phyloP scores from a whole-genome alignment of 2,113 vertebrate species.

The Chionomys nivalis region DNA sequence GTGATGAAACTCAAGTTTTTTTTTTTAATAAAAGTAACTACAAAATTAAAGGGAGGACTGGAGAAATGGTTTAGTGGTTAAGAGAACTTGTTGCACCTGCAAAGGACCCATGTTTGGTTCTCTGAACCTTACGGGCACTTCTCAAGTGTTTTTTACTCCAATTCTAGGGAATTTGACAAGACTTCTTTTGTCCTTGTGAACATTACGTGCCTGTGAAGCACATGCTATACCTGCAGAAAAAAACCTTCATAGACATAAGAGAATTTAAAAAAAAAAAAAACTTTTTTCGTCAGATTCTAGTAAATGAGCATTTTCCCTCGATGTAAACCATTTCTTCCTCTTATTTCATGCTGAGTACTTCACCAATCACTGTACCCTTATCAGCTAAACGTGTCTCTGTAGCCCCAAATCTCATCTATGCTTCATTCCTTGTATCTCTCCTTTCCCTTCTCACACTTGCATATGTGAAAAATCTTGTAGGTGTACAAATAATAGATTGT shows the following conservation, averaged over 20 bases:
- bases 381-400: not conserved
- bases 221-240: not conserved
- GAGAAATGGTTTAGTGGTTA: not conserved
- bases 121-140: not conserved
- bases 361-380: not conserved
- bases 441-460: not conserved
- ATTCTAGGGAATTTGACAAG: not conserved
- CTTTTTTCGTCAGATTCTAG: not conserved
- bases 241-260: not conserved
- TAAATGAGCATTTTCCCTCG: not conserved
- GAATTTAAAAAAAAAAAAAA: not conserved
- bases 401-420: no score
- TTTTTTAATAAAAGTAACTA: not conserved
- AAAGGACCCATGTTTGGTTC: not conserved
- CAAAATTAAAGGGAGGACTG: not conserved
- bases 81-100: not conserved
- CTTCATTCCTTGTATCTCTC: not conserved
- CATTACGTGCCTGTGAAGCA: not conserved
- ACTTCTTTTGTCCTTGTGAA: not conserved
- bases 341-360: not conserved
- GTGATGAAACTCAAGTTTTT: not conserved
- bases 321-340: not conserved
- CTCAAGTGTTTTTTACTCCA: not conserved
- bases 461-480: not conserved
- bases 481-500: not conserved